A percentile compares a stretch with the other conserved stretches of the same genome.
These are phyloP conservation scores for Acleris cristana DNA, from an alignment of 2,888 invertebrate genomes.

Conservation along the genomic window DNA sequence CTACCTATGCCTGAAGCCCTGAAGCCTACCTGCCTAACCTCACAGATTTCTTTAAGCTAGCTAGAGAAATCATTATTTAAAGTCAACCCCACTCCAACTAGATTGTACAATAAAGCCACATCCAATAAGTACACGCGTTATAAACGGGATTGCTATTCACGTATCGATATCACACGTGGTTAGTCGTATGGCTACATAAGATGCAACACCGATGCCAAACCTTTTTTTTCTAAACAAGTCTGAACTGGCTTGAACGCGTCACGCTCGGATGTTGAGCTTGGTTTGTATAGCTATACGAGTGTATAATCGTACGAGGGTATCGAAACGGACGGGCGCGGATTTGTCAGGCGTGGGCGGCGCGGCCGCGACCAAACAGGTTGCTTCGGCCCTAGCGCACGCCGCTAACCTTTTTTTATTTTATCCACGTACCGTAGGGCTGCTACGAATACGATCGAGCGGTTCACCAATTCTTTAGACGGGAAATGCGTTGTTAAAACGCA, in stretches of 20 bases:
- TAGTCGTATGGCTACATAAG: not conserved
- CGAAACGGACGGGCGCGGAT: constrained; percentile 70
- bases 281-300: constrained; percentile 33
- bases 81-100: too few species aligned
- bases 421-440: constrained; percentile 68
- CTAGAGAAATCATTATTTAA: too few species aligned
- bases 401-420: constrained; percentile 65
- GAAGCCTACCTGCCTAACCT: too few species aligned
- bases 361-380: constrained; percentile 78
- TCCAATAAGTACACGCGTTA: constrained; percentile 20
- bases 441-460: constrained; percentile 41
- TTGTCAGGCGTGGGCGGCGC: constrained; percentile 77
- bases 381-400: constrained; percentile 67
- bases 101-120: not conserved
- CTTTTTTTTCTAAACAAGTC: constrained; percentile 60
- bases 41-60: too few species aligned
- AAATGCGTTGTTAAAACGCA: constrained; percentile 47
- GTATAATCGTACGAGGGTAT: constrained; percentile 47
- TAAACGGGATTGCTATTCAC: not conserved
- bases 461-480: constrained; percentile 42
- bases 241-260: constrained; percentile 65
- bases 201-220: not conserved
- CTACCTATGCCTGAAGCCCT: too few species aligned
- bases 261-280: constrained; percentile 33
- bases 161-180: constrained; percentile 18